phyloP scores from a whole-genome alignment of 2,888 invertebrate genomes.

The Limenitis camilla region DNA sequence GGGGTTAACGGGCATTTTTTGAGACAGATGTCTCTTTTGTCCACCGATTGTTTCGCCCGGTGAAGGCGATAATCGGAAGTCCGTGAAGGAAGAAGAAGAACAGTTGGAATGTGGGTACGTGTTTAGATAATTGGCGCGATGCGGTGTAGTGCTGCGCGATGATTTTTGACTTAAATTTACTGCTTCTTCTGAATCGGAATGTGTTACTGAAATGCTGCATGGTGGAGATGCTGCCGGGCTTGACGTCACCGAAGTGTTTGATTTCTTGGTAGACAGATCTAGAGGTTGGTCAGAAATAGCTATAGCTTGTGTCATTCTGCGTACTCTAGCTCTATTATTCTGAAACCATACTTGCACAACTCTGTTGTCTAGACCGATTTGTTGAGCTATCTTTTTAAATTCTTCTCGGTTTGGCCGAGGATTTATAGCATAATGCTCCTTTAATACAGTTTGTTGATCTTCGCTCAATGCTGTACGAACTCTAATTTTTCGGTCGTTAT shows the following conservation, averaged over 20 bases:
- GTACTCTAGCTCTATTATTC: constrained; percentile 92
- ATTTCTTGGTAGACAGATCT: constrained; percentile 91
- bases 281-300: constrained; percentile 84
- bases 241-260: constrained; percentile 68
- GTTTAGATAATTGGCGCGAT: constrained; percentile 63
- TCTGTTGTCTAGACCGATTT: constrained; percentile 82
- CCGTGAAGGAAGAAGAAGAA: constrained; percentile 71
- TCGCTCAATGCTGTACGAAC: constrained; percentile 96
- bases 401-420: constrained; percentile 96
- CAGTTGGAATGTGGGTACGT: constrained; percentile 77
- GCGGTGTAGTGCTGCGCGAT: constrained; percentile 77
- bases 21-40: constrained; percentile 49
- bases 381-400: constrained; percentile 89
- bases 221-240: constrained; percentile 78
- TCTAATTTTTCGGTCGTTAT: constrained; percentile 86
- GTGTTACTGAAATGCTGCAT: constrained; percentile 76
- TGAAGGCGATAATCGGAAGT: constrained; percentile 67
- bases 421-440: constrained; percentile 91
- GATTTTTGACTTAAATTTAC: constrained; percentile 85
- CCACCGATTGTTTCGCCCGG: constrained; percentile 59
- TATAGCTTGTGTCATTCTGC: constrained; percentile 75
- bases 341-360: constrained; percentile 98
- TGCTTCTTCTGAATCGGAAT: constrained; percentile 81
- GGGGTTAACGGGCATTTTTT: constrained; percentile 50
- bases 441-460: constrained; percentile 91